Evolutionary conservation across 2,113 vertebrate species (phyloP), one percentile per base, ranked within the genome.

Genomic region (Urocolius indicus): DNA sequence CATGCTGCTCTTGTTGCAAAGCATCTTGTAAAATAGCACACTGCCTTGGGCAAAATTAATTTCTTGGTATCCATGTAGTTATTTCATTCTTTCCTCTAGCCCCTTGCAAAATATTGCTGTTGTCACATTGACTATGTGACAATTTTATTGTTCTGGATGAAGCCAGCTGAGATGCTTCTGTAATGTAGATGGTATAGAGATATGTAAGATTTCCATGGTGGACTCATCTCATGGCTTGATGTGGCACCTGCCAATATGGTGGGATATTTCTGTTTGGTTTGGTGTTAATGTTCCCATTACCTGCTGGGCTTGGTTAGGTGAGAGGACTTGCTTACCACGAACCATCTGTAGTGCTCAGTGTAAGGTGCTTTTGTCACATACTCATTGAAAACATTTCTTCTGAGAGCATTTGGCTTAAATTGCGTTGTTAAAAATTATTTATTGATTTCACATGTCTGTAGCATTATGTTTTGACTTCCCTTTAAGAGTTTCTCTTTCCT

Each of bases 181-280:
- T 54, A 17, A 41, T 5, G 13, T 1, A 45, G 66, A 23, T 66
- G 57, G 21, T 11, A 2, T 9, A 11, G 0, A 22, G 55, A 27
- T 24, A 3, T 2, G 1, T 0, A 26, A 22, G 36, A 19, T 36
- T 41, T 48, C 63, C 51, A 55, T 55, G 38, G 24, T 46, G 12
- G 74, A 11, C n/a, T 29, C 18, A 15, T 41, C 32, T 45, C 38
- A 3, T 0, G 1, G 51, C 24, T 59, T 71, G 45, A 17, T 13
- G 46, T 49, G 55, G 22, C 77, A 46, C 36, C 43, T 61, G 1
- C 12, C 76, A 24, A 0, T 19, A 19, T 26, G 11, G 14, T 6
- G 48, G 51, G 32, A 9, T 54, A 1, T 67, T 88, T 67, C 36
- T 45, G 11, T 5, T 63, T 69, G 55, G 4, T 41, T 55, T 69